Conservation (phyloP, 1,140 invertebrate species). For the Danaus plexippus region DNA sequence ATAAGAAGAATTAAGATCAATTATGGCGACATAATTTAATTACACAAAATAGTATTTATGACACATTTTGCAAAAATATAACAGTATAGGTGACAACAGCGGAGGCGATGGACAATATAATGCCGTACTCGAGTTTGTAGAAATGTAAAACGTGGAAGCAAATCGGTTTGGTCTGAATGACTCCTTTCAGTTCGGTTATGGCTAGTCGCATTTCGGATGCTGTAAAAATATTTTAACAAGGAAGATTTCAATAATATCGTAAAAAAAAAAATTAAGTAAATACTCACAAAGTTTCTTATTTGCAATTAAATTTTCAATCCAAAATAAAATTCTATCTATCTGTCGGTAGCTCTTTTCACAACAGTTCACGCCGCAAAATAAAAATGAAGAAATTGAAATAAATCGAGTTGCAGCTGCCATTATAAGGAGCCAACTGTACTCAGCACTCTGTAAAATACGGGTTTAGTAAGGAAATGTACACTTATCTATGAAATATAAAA, state of each 20-base stretch:
- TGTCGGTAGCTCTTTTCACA: conserved; percentile 22
- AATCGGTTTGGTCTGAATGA: conserved; percentile 19
- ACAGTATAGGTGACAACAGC: conserved; percentile 40
- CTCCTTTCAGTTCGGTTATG: conserved; percentile 3
- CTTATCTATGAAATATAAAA: too few relatives aligned
- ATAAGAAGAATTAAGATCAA: too few relatives aligned
- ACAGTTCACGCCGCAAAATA: conserved; percentile 4
- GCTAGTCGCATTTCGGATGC: conserved; percentile 1
- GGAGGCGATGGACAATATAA: conserved; percentile 30
- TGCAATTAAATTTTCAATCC: conserved; percentile 12
- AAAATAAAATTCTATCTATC: conserved; percentile 19
- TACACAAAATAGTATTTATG: too few relatives aligned
- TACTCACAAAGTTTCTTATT: conserved; percentile 21
- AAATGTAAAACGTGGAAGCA: conserved; percentile 34
- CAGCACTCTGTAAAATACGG: too few relatives aligned
- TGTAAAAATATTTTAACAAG: conserved; percentile 1
- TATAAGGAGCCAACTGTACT: too few relatives aligned
- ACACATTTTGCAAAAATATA: conserved; percentile 33
- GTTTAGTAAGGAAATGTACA: too few relatives aligned
- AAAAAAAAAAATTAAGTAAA: neutral
- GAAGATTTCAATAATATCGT: too few relatives aligned
- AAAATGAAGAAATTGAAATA: neutral
- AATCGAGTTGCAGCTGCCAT: neutral
- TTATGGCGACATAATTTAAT: too few relatives aligned
- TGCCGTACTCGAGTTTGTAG: conserved; percentile 30